Percentiles rank a stretch among this genome's conserved stretches.
Evolutionary conservation across 2,888 invertebrate genomes (phyloP).

Genomic region (Chironomus tentans): DNA sequence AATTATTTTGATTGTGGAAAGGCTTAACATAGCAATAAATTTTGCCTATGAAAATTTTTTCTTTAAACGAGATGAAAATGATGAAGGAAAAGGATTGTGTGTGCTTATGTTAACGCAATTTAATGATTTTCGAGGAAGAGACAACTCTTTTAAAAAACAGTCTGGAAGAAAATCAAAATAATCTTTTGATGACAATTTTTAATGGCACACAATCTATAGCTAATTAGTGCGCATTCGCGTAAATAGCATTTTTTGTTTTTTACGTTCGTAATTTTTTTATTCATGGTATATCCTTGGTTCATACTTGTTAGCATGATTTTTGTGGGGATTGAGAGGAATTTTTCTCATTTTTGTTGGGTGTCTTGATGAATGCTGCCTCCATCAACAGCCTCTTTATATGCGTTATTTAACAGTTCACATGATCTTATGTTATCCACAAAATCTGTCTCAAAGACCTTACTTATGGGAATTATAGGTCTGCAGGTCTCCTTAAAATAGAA

Average conservation of each 20-base stretch:
- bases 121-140: neutral
- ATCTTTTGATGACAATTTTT: neutral
- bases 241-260: neutral
- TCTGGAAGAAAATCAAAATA: neutral
- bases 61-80: neutral
- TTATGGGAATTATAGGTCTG: no score
- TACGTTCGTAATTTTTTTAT: neutral
- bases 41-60: neutral
- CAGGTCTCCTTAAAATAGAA: no score
- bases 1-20: neutral
- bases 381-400: no score
- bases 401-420: no score
- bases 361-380: no score
- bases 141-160: neutral
- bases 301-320: no score
- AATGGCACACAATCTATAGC: neutral
- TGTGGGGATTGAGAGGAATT: no score
- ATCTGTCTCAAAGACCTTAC: no score
- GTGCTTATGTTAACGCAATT: constrained; percentile 10
- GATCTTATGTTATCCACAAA: no score
- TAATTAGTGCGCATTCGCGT: constrained; percentile 17
- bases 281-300: neutral
- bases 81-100: neutral
- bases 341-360: no score
- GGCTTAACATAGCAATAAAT: constrained; percentile 23